Evolutionary conservation across 2,113 vertebrate genomes (phyloP), one percentile per base, ranked within the genome.

Genomic region (Nothobranchius kuhntae): DNA sequence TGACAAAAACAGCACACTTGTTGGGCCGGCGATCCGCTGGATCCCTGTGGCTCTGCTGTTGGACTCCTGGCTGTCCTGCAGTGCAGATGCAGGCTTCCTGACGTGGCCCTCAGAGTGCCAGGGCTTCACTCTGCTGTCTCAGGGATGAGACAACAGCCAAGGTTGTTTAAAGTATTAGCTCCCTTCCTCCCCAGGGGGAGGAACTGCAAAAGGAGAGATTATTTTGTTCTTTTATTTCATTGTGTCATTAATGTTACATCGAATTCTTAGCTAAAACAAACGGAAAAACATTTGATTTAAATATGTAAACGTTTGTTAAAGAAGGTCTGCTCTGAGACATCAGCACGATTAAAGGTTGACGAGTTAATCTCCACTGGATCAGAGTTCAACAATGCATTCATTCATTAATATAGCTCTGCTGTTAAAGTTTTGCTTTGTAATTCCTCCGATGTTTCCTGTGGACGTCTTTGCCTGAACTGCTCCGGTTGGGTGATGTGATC

Each of bases 71-170:
- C 66, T 64, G 71, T 60, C 73, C 69, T 68, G 78, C 26, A 12
- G 79, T 42, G 50, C 73, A 65, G 81, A 63, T 59, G 53, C 71
- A 40, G 76, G 73, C 71, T 21, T 21, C 62, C 73, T 78, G 81
- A 81, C 75, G 53, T 82, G 72, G 86, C 78, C 67, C 75, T 35
- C 64, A 60, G 75, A 87, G 75, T 71, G 73, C 80, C 73, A 84
- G 74, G 63, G 61, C 61, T 70, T 60, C 67, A 68, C 53, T 44
- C 65, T 78, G 53, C 66, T 68, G 73, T 65, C 57, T 64, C 53
- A 53, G 53, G 65, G 70, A 68, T 12, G 42, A 67, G 60, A 48
- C 53, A 84, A 65, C 70, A 57, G 56, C 47, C 64, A 53, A 59
- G 66, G 58, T 40, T 77, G 61, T 65, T 64, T 74, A 65, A 67